Conservation (phyloP, 2,888 invertebrate genomes). For the Eristalis tenax region DNA sequence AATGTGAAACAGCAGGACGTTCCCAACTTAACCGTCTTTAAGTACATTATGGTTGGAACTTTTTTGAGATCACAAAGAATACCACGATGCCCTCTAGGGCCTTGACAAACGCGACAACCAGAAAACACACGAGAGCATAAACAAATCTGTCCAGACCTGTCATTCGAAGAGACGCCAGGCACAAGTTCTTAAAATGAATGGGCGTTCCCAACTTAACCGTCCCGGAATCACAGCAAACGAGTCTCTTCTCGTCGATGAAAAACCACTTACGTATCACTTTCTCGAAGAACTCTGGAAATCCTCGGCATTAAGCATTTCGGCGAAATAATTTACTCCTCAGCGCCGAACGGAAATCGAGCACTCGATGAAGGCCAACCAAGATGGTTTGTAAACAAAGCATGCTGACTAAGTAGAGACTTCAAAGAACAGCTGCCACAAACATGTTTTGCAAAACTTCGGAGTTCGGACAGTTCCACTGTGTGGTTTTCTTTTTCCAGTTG, state of each 20-base stretch:
- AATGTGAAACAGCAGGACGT: background rate
- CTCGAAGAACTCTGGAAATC: background rate
- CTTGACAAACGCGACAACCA: no score
- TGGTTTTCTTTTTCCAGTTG: background rate
- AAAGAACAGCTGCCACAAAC: background rate
- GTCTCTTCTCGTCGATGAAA: background rate
- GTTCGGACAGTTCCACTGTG: background rate
- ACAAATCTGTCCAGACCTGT: no score
- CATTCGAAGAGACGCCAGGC: no score
- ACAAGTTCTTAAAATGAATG: background rate
- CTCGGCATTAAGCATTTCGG: background rate
- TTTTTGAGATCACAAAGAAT: no score
- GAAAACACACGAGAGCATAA: no score
- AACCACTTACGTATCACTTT: background rate
- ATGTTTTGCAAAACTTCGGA: background rate
- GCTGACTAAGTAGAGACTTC: conserved; percentile 1
- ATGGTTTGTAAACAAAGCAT: background rate
- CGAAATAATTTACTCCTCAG: background rate
- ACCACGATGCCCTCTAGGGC: no score
- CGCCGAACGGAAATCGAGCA: background rate
- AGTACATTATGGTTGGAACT: no score
- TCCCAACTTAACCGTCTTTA: background rate
- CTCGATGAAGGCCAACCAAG: background rate
- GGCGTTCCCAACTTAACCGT: background rate
- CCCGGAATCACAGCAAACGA: background rate